Conservation (phyloP, 1,140 invertebrate species). For the Aporrectodea caliginosa region DNA sequence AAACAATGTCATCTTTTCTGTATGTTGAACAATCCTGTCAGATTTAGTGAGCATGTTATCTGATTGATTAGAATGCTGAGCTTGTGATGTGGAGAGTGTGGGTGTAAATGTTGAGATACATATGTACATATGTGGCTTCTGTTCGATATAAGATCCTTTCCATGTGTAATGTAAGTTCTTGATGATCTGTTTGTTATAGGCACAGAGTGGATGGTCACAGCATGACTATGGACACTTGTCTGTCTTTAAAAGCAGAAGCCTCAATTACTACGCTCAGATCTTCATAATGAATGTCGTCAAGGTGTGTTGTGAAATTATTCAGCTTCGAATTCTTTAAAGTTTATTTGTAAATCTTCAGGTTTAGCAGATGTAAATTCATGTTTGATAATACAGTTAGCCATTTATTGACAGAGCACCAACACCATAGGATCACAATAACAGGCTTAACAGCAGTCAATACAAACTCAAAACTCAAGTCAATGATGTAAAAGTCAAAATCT, state of each 20-base stretch:
- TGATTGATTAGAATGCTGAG: too few relatives aligned
- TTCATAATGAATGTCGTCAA: constrained; percentile 46
- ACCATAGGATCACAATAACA: neutral
- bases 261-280: constrained; percentile 46
- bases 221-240: constrained; percentile 55
- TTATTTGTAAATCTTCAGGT: neutral
- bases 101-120: too few relatives aligned
- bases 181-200: constrained; percentile 35
- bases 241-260: constrained; percentile 43
- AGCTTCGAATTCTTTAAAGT: neutral
- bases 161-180: neutral
- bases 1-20: too few relatives aligned
- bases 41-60: too few relatives aligned
- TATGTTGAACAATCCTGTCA: too few relatives aligned
- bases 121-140: too few relatives aligned
- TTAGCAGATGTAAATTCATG: neutral
- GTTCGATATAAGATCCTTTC: too few relatives aligned
- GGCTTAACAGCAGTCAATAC: neutral
- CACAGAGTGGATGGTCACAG: constrained; percentile 53
- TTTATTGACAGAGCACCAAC: too few relatives aligned
- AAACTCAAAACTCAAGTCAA: neutral
- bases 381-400: neutral
- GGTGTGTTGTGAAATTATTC: constrained; percentile 33
- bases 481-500: neutral
- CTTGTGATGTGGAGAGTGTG: too few relatives aligned